phyloP scores from a whole-genome alignment of 2,888 invertebrate genomes.

The Timema cristinae region DNA sequence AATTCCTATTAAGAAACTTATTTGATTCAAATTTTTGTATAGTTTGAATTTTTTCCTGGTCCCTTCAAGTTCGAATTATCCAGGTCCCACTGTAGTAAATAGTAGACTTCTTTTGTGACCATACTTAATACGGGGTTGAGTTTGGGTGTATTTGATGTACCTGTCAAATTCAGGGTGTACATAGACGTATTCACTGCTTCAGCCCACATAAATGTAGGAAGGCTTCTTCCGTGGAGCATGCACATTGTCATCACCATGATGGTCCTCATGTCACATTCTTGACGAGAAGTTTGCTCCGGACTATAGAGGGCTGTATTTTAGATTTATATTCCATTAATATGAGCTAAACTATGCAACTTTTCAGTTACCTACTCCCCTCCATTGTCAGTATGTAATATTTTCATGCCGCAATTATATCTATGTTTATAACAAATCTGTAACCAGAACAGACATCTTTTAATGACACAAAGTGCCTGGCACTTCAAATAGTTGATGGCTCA shows the following conservation, averaged over 20 bases:
- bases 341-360: not conserved
- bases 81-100: too few species aligned
- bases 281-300: not conserved
- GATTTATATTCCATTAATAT: not conserved
- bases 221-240: not conserved
- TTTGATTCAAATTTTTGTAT: too few species aligned
- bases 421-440: not conserved
- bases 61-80: too few species aligned
- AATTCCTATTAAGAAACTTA: too few species aligned
- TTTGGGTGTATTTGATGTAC: not conserved
- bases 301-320: not conserved
- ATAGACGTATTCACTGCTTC: not conserved
- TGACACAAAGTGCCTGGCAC: not conserved
- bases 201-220: not conserved
- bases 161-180: not conserved
- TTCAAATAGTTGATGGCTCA: not conserved
- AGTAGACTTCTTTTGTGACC: not conserved
- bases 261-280: not conserved
- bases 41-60: too few species aligned
- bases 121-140: not conserved
- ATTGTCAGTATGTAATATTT: not conserved
- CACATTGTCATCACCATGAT: not conserved
- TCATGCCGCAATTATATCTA: not conserved
- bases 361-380: not conserved
- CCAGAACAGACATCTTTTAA: not conserved